Percentiles rank a stretch among this genome's conserved stretches.
phyloP scores from a whole-genome alignment of 2,888 invertebrate species.

The Calephelis perditalis region DNA sequence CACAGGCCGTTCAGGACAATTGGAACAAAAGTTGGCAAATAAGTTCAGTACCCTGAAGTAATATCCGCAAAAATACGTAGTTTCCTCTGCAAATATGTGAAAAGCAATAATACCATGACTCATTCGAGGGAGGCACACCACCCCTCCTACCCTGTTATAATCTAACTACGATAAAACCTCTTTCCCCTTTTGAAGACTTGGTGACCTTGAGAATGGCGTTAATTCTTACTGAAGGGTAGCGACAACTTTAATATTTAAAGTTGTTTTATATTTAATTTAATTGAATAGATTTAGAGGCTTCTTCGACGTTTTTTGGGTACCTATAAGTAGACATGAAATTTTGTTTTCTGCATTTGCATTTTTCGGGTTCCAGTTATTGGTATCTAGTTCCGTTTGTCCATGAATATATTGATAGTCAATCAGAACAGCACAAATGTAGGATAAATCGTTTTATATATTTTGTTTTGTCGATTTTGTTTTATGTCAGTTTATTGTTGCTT shows the following conservation, averaged over 20 bases:
- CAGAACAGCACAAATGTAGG: too few species aligned
- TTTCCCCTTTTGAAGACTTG: constrained; percentile 23
- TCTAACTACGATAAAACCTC: constrained; percentile 24
- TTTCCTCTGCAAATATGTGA: constrained; percentile 13
- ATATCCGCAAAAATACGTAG: not conserved
- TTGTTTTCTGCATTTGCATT: too few species aligned
- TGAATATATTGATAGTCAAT: too few species aligned
- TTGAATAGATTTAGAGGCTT: not conserved
- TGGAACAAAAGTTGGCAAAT: not conserved
- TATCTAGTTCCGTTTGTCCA: too few species aligned
- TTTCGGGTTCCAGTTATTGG: too few species aligned
- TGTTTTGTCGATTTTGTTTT: too few species aligned
- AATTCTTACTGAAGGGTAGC: constrained; percentile 17
- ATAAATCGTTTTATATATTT: too few species aligned
- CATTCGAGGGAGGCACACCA: constrained; percentile 28
- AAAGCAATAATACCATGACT: constrained; percentile 29
- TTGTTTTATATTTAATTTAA: not conserved
- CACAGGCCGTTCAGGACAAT: not conserved
- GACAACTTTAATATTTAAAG: constrained; percentile 1
- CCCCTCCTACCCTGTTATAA: constrained; percentile 27
- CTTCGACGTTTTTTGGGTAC: not conserved
- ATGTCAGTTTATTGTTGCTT: too few species aligned
- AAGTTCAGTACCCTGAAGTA: constrained; percentile 1
- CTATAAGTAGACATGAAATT: too few species aligned
- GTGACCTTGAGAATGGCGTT: constrained; percentile 33